These are phyloP conservation scores for Graptemys geographica DNA, from an alignment of 2,797 vertebrate genomes.

Conservation along the genomic window DNA sequence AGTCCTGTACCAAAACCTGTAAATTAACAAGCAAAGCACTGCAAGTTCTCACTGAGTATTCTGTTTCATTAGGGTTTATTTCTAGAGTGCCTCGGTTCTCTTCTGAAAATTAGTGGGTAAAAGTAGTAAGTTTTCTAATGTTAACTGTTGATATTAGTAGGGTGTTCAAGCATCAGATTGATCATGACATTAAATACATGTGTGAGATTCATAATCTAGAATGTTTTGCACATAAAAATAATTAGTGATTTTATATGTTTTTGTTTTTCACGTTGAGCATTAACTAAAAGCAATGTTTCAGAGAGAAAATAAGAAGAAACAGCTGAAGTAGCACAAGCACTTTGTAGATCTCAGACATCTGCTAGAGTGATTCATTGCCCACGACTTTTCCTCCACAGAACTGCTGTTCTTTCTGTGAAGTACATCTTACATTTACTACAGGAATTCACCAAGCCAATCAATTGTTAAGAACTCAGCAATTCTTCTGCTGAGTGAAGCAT, in stretches of 20 bases:
- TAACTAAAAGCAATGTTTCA: neutral
- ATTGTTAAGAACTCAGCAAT: neutral
- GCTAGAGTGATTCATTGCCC: neutral
- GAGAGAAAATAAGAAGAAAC: neutral
- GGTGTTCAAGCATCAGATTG: neutral
- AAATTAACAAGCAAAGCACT: slow-evolving; percentile 63
- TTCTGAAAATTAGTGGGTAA: slow-evolving; percentile 39
- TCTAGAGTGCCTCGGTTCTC: slow-evolving; percentile 37
- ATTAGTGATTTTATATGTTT: neutral
- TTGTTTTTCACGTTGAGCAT: neutral
- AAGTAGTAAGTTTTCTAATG: slow-evolving; percentile 13
- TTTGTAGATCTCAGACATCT: neutral
- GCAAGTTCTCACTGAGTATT: slow-evolving; percentile 46
- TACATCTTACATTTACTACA: neutral
- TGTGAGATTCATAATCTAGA: neutral
- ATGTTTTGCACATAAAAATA: neutral
- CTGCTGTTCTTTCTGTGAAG: slow-evolving; percentile 14
- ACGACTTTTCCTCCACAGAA: neutral
- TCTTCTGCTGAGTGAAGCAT: neutral
- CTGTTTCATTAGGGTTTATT: slow-evolving; percentile 52
- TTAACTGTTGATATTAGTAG: neutral
- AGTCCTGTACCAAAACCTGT: slow-evolving; percentile 56
- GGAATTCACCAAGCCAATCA: neutral
- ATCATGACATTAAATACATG: neutral
- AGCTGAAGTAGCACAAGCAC: neutral